Evolutionary conservation across 2,888 invertebrate species (phyloP), one percentile per base, ranked within the genome.

Genomic region (Acanthosepion esculentum): DNA sequence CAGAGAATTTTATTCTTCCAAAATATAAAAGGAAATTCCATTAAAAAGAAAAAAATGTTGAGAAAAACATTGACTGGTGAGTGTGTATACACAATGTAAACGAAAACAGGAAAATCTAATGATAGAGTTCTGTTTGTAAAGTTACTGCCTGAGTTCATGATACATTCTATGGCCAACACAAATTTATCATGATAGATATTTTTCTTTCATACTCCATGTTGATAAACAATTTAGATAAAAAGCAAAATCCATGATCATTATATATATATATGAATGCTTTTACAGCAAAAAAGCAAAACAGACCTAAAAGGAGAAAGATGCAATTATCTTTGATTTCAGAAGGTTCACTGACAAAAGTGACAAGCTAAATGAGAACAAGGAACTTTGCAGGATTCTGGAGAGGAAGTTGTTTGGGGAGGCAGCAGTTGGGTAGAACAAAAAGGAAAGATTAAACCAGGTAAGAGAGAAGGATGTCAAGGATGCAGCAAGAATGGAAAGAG

Each of bases 381-480:
- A 78, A 78, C 78, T 78, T 78, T 78, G 78, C n/a, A 33, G 78
- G 78, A 78, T 78, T 78, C 33, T 78, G n/a, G n/a, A n/a, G n/a
- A n/a, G 78, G 78, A 33, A 33, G 78, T 8, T n/a, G 78, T 78
- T 78, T 12, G 33, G n/a, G 78, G 78, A 33, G n/a, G n/a, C 78
- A 78, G 78, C 78, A 78, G n/a, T 33, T 78, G 78, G 78, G 78
- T 78, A 78, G 78, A 78, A 33, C 29, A 23, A 33, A 78, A 78
- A 15, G 33, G n/a, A 78, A 78, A n/a, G 78, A 33, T 78, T 29
- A 78, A 78, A 15, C 78, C 33, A 18, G 23, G n/a, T n/a, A 78
- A 29, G 26, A 12, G 23, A 78, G 78, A 33, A 78, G 33, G 33
- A 33, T 78, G n/a, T 78, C n/a, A n/a, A 78, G n/a, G 78, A 78